phyloP scores from a whole-genome alignment of 1,140 invertebrate species.

The Drosophila serrata region DNA sequence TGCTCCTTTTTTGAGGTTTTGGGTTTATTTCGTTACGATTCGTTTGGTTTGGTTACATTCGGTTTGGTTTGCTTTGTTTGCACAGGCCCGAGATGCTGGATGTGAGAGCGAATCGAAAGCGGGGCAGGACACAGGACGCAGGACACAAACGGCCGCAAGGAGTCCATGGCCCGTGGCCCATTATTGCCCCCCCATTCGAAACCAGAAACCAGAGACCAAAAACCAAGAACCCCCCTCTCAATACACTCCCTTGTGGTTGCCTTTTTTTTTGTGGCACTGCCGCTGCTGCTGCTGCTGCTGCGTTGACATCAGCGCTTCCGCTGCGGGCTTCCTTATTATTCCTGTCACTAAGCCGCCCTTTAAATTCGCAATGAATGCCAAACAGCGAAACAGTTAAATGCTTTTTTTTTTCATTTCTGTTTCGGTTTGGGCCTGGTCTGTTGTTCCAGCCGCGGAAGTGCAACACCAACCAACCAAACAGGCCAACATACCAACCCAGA shows the following conservation, averaged over 20 bases:
- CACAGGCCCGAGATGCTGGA: constrained; percentile 59
- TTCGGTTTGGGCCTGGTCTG: constrained; percentile 29
- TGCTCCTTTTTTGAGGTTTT: constrained; percentile 75
- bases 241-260: constrained; percentile 72
- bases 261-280: constrained; percentile 37
- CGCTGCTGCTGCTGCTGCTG: constrained; percentile 27
- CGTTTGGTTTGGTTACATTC: constrained; percentile 70
- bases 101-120: constrained; percentile 69
- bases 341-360: constrained; percentile 82
- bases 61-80: constrained; percentile 63
- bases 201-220: constrained; percentile 26
- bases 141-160: constrained; percentile 54
- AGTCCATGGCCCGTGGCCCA: constrained; percentile 71
- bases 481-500: constrained; percentile 31
- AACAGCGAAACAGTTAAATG: constrained; percentile 80
- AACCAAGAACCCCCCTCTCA: constrained; percentile 16
- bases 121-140: constrained; percentile 41
- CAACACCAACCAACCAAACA: constrained; percentile 66
- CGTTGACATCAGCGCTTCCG: constrained; percentile 80
- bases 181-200: constrained; percentile 56
- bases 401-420: constrained; percentile 49
- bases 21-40: constrained; percentile 81
- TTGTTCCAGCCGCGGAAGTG: constrained; percentile 69
- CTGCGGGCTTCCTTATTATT: constrained; percentile 81
- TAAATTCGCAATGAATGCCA: constrained; percentile 83